Conservation (phyloP, 2,113 vertebrate species). For the Zosterops lateralis region DNA sequence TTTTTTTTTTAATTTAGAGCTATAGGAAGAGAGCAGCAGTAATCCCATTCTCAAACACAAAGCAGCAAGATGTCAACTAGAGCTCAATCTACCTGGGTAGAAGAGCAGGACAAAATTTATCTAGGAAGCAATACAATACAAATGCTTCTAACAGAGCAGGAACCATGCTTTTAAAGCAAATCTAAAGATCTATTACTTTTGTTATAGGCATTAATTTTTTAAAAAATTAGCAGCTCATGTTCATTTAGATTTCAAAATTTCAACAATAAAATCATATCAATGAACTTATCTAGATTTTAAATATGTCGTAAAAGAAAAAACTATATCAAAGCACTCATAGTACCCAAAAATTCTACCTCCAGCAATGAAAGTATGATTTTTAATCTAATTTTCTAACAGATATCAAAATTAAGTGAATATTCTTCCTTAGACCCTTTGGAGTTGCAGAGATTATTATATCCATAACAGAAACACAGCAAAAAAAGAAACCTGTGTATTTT, state of each 20-base stretch:
- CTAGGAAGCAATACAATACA: background rate
- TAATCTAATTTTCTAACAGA: background rate
- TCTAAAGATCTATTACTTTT: background rate
- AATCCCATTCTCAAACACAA: background rate
- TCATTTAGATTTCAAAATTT: background rate
- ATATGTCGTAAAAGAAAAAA: background rate
- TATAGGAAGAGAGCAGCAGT: background rate
- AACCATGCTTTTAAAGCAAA: background rate
- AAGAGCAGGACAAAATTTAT: background rate
- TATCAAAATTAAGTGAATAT: background rate
- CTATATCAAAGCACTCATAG: background rate
- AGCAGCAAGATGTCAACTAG: background rate
- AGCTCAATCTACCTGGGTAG: background rate
- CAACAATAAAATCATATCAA: background rate
- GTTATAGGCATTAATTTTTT: background rate
- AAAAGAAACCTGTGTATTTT: background rate
- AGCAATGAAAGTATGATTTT: background rate
- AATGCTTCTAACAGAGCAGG: background rate
- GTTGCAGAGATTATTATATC: background rate
- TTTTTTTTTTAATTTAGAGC: background rate
- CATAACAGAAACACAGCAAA: background rate
- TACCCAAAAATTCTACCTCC: background rate
- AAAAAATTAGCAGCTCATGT: background rate
- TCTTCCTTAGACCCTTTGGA: background rate
- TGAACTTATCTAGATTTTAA: background rate